Conservation (phyloP, 2,113 vertebrate species). For the Rhinolophus ferrumequinum region DNA sequence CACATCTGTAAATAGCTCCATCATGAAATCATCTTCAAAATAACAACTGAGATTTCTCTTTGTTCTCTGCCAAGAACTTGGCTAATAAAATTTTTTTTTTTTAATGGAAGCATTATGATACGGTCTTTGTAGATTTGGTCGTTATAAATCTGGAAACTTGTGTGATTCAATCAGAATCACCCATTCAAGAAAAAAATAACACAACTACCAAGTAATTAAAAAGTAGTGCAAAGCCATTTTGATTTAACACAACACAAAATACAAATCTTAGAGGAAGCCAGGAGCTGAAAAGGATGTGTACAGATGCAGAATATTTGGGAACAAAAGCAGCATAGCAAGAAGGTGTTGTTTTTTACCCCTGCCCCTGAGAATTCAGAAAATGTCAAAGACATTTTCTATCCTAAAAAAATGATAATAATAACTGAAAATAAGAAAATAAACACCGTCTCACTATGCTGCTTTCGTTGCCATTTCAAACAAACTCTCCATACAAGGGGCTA, state of each 20-base stretch:
- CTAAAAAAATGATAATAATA: background rate
- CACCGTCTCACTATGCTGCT: background rate
- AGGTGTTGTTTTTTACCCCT: background rate
- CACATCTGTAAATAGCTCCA: background rate
- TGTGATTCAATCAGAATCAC: background rate
- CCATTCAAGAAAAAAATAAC: background rate
- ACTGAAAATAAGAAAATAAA: background rate
- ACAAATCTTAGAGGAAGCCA: background rate
- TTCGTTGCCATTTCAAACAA: background rate
- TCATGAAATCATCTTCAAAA: slow-evolving; percentile 26
- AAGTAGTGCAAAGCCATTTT: slow-evolving; percentile 9
- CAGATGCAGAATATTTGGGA: background rate
- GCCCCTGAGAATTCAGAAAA: background rate
- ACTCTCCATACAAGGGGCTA: background rate
- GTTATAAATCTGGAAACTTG: background rate
- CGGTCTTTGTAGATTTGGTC: background rate
- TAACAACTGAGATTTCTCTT: background rate
- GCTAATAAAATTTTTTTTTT: background rate
- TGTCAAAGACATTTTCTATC: background rate
- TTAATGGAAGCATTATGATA: background rate
- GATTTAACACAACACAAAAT: background rate
- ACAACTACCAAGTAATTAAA: background rate
- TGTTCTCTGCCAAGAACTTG: background rate
- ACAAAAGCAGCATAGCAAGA: background rate
- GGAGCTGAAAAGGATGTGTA: too few relatives aligned